Percentiles rank a stretch among this genome's conserved stretches.
Evolutionary conservation across 2,797 vertebrate genomes (phyloP).

Genomic region (Sebastes minor): DNA sequence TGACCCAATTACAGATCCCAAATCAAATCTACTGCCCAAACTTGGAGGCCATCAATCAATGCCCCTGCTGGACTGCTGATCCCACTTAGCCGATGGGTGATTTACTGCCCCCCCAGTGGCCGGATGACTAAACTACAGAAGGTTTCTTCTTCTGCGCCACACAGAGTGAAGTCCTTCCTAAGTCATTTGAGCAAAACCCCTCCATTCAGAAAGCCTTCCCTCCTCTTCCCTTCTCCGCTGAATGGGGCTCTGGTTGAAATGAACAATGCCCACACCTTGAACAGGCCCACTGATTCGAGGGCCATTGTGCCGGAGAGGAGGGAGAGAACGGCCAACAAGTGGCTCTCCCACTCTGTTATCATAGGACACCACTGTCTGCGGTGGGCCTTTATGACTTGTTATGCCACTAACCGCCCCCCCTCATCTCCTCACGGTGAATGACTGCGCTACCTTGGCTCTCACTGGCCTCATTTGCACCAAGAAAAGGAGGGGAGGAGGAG

Average conservation of each 20-base stretch:
- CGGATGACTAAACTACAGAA: slow-evolving; percentile 39
- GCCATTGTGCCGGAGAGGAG: slow-evolving; percentile 62
- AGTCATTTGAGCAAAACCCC: slow-evolving; percentile 72
- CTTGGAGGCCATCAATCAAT: slow-evolving; percentile 56
- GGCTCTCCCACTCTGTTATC: slow-evolving; percentile 73
- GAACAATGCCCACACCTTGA: slow-evolving; percentile 79
- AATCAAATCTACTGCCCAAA: slow-evolving; percentile 70
- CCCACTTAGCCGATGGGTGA: not conserved
- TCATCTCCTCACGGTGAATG: slow-evolving; percentile 51
- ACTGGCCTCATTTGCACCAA: slow-evolving; percentile 73
- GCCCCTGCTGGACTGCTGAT: slow-evolving; percentile 34
- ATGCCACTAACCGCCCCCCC: slow-evolving; percentile 29
- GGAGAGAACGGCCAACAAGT: slow-evolving; percentile 66
- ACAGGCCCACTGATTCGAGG: slow-evolving; percentile 68
- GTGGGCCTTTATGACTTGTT: slow-evolving; percentile 71
- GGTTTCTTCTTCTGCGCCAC: slow-evolving; percentile 52
- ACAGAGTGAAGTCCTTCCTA: slow-evolving; percentile 75
- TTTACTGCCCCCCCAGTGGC: slow-evolving; percentile 56
- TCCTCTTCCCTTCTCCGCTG: slow-evolving; percentile 65
- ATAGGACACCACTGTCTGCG: slow-evolving; percentile 61
- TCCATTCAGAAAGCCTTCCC: slow-evolving; percentile 68
- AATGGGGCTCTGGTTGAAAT: slow-evolving; percentile 61
- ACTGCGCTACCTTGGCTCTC: slow-evolving; percentile 69
- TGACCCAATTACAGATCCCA: slow-evolving; percentile 58
- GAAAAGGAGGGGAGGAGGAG: slow-evolving; percentile 50